These are phyloP conservation scores for Timema cristinae DNA, from an alignment of 2,888 invertebrate species.

Conservation along the genomic window DNA sequence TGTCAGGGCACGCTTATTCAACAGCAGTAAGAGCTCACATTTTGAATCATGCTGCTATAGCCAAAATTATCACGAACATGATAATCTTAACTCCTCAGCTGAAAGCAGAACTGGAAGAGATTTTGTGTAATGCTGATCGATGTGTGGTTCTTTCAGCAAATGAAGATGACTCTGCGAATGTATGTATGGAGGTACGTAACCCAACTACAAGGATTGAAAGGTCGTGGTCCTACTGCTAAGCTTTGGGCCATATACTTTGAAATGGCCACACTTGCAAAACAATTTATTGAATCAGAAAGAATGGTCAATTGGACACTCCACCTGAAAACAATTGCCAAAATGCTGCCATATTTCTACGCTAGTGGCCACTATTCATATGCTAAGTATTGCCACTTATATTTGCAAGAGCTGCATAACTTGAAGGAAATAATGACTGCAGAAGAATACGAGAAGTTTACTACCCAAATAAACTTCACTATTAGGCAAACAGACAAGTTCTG, in stretches of 20 bases:
- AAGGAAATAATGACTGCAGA: constrained; percentile 16
- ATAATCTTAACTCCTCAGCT: neutral
- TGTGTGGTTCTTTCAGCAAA: neutral
- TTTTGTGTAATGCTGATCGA: neutral
- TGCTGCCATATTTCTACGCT: constrained; percentile 28
- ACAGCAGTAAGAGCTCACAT: neutral
- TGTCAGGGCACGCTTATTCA: neutral
- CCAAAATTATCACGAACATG: neutral
- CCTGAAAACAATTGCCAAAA: constrained; percentile 24
- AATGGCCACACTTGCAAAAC: constrained; percentile 3
- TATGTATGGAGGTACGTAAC: neutral
- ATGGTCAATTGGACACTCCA: constrained; percentile 25
- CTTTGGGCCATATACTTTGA: neutral
- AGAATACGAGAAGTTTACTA: constrained; percentile 17
- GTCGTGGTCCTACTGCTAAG: constrained; percentile 1
- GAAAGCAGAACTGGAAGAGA: neutral
- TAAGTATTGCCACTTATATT: constrained; percentile 29
- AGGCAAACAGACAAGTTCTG: constrained; percentile 17
- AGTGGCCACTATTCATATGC: constrained; percentile 33
- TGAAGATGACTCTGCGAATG: neutral
- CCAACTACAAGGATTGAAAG: neutral
- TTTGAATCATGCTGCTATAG: neutral
- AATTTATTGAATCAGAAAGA: constrained; percentile 23
- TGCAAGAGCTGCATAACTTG: constrained; percentile 30
- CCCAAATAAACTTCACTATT: constrained; percentile 15